phyloP scores from a whole-genome alignment of 2,797 vertebrate genomes.

The Cynopterus sphinx region DNA sequence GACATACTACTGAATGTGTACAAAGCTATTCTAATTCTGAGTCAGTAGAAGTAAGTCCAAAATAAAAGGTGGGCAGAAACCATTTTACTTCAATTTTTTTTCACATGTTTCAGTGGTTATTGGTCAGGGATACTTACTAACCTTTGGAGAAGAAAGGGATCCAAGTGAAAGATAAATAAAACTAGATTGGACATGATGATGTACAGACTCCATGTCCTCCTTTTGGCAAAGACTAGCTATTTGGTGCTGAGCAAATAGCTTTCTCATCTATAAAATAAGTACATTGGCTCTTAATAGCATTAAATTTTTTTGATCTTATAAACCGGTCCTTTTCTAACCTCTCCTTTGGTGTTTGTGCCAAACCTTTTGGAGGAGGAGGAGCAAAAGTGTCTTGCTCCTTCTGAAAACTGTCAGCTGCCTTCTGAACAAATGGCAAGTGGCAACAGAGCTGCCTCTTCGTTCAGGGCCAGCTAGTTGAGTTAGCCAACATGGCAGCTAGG shows the following conservation, averaged over 20 bases:
- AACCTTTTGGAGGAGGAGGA: neutral
- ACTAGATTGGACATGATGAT: too few species aligned
- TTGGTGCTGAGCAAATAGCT: neutral
- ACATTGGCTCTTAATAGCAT: neutral
- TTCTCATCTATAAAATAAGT: neutral
- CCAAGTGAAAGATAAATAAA: neutral
- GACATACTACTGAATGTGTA: neutral
- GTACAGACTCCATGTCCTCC: fast-evolving
- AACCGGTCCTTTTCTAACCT: neutral
- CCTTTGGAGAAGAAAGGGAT: neutral
- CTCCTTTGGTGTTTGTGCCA: neutral
- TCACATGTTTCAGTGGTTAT: neutral
- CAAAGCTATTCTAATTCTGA: neutral
- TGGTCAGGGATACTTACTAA: neutral
- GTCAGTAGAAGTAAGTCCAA: neutral
- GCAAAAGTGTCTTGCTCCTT: neutral
- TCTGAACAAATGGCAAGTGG: neutral
- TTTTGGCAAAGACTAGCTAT: neutral
- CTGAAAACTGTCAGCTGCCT: slow-evolving; percentile 22
- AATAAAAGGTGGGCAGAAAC: neutral
- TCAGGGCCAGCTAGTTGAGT: neutral
- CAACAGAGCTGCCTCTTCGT: neutral
- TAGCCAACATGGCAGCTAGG: neutral
- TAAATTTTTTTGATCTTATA: neutral
- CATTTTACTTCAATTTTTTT: neutral